Evolutionary conservation across 2,888 invertebrate genomes (phyloP).

Genomic region (Archips crataeganus): DNA sequence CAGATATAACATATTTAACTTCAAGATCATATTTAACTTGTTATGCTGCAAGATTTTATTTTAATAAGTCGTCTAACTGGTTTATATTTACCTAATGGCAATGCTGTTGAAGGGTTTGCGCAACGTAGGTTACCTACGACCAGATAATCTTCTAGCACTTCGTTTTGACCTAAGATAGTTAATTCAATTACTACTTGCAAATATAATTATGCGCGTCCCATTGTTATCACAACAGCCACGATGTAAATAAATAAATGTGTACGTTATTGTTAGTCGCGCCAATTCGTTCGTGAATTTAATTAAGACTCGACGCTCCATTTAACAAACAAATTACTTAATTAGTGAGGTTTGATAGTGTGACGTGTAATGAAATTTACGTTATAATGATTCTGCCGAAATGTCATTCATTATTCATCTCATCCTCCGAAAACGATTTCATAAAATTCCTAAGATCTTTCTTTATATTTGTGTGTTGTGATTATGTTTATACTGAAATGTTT

Average conservation of each 20-base stretch:
- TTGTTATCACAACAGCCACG: neutral
- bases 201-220: conserved; percentile 5
- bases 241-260: neutral
- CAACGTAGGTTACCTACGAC: conserved; percentile 54
- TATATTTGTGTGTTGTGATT: neutral
- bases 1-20: conserved; percentile 14
- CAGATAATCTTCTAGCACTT: conserved; percentile 55
- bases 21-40: too few species aligned
- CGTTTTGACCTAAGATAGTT: conserved; percentile 3
- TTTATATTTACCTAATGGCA: conserved; percentile 40
- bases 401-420: neutral
- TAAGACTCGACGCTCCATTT: neutral
- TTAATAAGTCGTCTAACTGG: conserved; percentile 33
- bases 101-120: conserved; percentile 53
- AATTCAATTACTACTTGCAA: conserved; percentile 25
- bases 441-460: neutral
- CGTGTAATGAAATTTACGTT: neutral
- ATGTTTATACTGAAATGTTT: neutral
- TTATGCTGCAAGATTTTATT: conserved; percentile 24
- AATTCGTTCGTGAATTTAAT: conserved; percentile 8
- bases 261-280: conserved; percentile 1
- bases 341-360: neutral
- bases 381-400: neutral
- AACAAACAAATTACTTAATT: neutral
- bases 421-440: neutral